Base-by-base conservation (phyloP, 2,888 invertebrate genomes). In the Halictus ligatus region DNA sequence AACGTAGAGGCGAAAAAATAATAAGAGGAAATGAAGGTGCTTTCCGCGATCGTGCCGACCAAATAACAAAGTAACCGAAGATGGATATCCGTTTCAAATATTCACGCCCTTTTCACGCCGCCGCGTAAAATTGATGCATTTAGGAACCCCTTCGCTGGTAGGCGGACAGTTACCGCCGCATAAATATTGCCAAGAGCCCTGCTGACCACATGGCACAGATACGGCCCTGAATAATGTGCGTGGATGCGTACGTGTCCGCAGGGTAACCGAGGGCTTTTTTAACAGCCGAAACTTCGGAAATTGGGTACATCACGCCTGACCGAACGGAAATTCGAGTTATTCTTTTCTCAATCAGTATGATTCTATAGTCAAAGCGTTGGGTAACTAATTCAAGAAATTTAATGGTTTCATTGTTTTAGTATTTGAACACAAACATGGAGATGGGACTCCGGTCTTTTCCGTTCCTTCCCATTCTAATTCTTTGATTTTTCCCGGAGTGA, bases 21-120 rank as follows among this genome's bases (percentile, higher is more conserved):
- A 83, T 72, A 79, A 85, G 58, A 80, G 80, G 78, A 86, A 83
- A 87, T 15, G 79, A 64, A 71, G 76, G 83, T 69, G 77, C 83
- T 90, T 89, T 88, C 86, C 88, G 81, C 87, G 79, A 89, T 85
- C 85, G 91, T 29, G 67, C 67, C 67, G 90, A 90, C 91, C 90
- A 93, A 93, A 93, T 93, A 93, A 92, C 91, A 91, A 90, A 90
- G 92, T 92, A 92, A 92, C 91, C 93, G 93, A 94, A 94, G 94
- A 95, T 95, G 93, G 95, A 95, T 95, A 95, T 95, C 95, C 93
- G 94, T 95, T 95, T 94, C 95, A 95, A 94, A 94, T 94, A 93
- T 94, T 94, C 93, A 95, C 95, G 95, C 95, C 95, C 94, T 95
- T 94, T 93, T 94, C 92, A 93, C 94, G 91, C 94, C 91, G 92